Evolutionary conservation across 23 tunicate species (phyloP).

Genomic region (Ascidia mentula): DNA sequence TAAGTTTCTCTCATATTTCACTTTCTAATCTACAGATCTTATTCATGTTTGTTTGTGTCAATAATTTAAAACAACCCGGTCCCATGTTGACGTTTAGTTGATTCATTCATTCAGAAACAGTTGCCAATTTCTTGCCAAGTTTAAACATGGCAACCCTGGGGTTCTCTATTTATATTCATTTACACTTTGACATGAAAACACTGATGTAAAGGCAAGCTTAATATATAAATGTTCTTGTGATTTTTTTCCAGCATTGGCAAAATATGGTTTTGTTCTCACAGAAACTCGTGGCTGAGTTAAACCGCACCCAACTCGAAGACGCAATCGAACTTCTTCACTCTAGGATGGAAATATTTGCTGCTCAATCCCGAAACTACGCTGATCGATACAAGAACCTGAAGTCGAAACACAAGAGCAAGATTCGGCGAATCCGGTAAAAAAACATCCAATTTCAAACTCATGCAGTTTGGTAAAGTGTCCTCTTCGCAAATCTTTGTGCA

Average conservation of each 20-base stretch:
- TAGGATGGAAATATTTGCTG: conserved; percentile 27
- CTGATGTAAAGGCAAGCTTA: neutral
- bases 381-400: conserved; percentile 69
- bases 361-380: conserved; percentile 34
- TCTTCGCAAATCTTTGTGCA: too few relatives aligned
- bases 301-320: conserved; percentile 71
- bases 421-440: conserved; percentile 57
- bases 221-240: neutral
- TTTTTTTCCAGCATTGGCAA: neutral
- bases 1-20: conserved; percentile 7
- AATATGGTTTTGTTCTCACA: neutral
- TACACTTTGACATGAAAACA: too few relatives aligned
- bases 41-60: neutral
- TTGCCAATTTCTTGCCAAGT: neutral
- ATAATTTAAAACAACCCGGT: neutral
- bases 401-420: conserved; percentile 70
- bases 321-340: conserved; percentile 54
- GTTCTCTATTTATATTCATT: too few relatives aligned
- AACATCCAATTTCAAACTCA: neutral
- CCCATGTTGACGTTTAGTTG: too few relatives aligned
- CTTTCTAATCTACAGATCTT: neutral
- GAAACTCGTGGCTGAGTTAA: conserved; percentile 72
- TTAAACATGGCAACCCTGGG: too few relatives aligned
- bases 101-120: neutral
- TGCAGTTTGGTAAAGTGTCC: too few relatives aligned